These are phyloP conservation scores for Microcaecilia unicolor DNA, from an alignment of 2,797 vertebrate species.

Conservation along the genomic window DNA sequence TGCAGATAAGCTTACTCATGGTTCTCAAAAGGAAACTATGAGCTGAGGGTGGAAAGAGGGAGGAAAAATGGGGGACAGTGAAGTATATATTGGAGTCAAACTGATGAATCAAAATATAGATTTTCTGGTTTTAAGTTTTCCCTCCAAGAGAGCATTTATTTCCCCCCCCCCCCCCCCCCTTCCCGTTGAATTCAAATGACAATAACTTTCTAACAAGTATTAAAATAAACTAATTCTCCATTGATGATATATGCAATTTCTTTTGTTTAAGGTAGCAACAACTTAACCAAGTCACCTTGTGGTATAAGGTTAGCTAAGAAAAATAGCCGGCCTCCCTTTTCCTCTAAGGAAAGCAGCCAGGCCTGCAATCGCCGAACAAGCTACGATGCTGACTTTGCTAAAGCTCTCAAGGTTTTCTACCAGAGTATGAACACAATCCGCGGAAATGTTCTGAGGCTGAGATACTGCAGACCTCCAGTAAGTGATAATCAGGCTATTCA, in stretches of 20 bases:
- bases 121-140: neutral
- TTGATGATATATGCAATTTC: too few species aligned
- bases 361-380: slow-evolving; percentile 34
- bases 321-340: neutral
- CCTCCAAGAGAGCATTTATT: too few species aligned
- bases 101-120: too few species aligned
- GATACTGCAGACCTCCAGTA: slow-evolving; percentile 63
- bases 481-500: slow-evolving; percentile 20
- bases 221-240: too few species aligned
- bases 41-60: too few species aligned
- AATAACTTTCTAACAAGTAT: too few species aligned
- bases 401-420: slow-evolving; percentile 77
- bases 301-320: neutral
- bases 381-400: slow-evolving; percentile 72
- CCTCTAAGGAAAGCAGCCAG: slow-evolving; percentile 6
- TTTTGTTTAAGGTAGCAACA: slow-evolving; percentile 5
- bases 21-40: too few species aligned
- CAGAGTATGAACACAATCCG: slow-evolving; percentile 70
- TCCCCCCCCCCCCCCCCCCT: too few species aligned
- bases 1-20: too few species aligned
- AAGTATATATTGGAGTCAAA: too few species aligned
- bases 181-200: too few species aligned
- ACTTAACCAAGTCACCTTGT: neutral
- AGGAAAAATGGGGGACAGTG: too few species aligned
- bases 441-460: slow-evolving; percentile 64